These are phyloP conservation scores for Hiodon tergisus DNA, from an alignment of 2,113 vertebrate species.

Conservation along the genomic window DNA sequence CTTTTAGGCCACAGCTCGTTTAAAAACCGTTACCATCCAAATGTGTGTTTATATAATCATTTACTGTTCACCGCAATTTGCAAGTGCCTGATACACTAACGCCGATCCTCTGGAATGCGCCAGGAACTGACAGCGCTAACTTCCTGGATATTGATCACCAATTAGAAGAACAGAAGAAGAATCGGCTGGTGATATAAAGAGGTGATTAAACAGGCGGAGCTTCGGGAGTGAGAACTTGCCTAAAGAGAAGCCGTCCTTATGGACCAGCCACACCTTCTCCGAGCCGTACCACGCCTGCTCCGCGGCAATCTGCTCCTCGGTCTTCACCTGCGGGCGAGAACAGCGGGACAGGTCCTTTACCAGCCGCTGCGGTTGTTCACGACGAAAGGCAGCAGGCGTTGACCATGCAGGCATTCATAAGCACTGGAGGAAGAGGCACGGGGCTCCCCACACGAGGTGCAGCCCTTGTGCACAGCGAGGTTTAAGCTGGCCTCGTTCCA, in stretches of 20 bases:
- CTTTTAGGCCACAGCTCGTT: not conserved
- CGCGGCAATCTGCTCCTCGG: constrained; percentile 85
- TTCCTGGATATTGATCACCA: no score
- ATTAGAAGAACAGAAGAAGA: no score
- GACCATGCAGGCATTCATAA: not conserved
- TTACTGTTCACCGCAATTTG: no score
- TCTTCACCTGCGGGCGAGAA: constrained; percentile 73
- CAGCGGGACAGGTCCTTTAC: constrained; percentile 15
- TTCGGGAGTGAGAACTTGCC: constrained; percentile 57
- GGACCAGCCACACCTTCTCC: constrained; percentile 93
- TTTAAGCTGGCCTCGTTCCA: no score
- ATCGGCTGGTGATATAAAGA: not conserved
- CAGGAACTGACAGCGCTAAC: no score
- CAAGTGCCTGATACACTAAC: no score
- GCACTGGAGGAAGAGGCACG: not conserved
- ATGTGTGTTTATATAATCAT: not conserved
- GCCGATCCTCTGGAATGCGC: no score
- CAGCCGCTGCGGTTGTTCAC: not conserved
- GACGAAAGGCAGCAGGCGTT: not conserved
- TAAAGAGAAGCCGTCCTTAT: constrained; percentile 92
- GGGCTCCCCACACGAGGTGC: no score
- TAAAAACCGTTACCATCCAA: not conserved
- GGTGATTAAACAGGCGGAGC: not conserved
- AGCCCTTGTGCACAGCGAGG: no score
- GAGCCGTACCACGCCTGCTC: constrained; percentile 95